Percentiles rank a stretch among this genome's conserved stretches.
Evolutionary conservation across 1,140 invertebrate species (phyloP).

Genomic region (Panagrolaimus sp.): DNA sequence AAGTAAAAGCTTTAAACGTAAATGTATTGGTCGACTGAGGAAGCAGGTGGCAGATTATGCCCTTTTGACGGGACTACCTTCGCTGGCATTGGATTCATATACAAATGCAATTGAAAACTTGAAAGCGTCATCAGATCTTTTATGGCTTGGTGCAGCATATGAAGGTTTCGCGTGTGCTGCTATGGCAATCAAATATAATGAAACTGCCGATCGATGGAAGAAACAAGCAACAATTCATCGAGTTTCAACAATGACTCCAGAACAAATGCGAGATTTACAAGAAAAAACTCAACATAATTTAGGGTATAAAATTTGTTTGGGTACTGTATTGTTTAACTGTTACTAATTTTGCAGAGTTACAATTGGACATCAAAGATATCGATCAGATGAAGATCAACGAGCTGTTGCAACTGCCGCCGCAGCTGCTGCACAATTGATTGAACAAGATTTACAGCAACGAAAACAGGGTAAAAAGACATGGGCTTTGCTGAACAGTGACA

Average conservation of each 20-base stretch:
- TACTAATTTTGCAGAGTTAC: constrained; percentile 16
- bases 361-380: constrained; percentile 53
- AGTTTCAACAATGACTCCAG: constrained; percentile 32
- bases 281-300: constrained; percentile 34
- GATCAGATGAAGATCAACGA: constrained; percentile 44
- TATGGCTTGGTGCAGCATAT: constrained; percentile 56
- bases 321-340: not conserved
- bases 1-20: constrained; percentile 32
- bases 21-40: constrained; percentile 49
- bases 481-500: constrained; percentile 24
- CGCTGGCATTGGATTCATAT: constrained; percentile 51
- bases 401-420: constrained; percentile 22
- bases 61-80: constrained; percentile 49
- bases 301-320: not conserved
- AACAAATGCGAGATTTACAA: constrained; percentile 25
- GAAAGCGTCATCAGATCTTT: constrained; percentile 46
- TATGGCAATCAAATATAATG: constrained; percentile 37
- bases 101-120: constrained; percentile 48
- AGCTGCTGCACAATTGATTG: constrained; percentile 13
- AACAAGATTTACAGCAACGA: constrained; percentile 19
- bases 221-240: constrained; percentile 26
- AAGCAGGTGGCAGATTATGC: constrained; percentile 56
- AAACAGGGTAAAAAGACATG: constrained; percentile 31
- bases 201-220: constrained; percentile 10
- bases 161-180: constrained; percentile 56